These are phyloP conservation scores for Oryzias celebensis DNA, from an alignment of 2,113 vertebrate species.

Conservation along the genomic window DNA sequence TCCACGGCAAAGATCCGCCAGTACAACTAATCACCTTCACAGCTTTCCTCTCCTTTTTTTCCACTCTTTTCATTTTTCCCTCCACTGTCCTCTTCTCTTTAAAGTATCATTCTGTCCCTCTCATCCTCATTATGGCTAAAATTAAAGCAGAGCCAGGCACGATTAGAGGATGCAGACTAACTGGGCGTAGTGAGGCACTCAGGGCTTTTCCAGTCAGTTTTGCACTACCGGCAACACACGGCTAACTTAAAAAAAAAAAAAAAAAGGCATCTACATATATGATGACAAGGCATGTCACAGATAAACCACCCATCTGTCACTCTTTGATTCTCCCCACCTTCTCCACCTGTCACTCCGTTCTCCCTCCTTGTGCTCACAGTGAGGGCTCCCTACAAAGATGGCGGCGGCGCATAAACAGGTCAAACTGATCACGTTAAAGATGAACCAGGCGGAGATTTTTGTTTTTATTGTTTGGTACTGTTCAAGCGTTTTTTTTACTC, in stretches of 20 bases:
- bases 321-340: slow-evolving; percentile 5
- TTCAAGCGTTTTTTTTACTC: slow-evolving; percentile 53
- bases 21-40: slow-evolving; percentile 82
- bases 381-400: slow-evolving; percentile 60
- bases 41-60: slow-evolving; percentile 44
- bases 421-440: slow-evolving; percentile 62
- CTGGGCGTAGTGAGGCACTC: slow-evolving; percentile 39
- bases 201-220: not conserved
- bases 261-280: slow-evolving; percentile 48
- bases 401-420: slow-evolving; percentile 61
- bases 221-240: slow-evolving; percentile 11
- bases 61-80: slow-evolving; percentile 42
- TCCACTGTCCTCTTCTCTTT: slow-evolving; percentile 67
- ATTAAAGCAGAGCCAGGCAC: slow-evolving; percentile 74
- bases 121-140: slow-evolving; percentile 71
- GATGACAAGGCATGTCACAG: slow-evolving; percentile 52
- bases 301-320: slow-evolving; percentile 21
- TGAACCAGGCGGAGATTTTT: slow-evolving; percentile 15
- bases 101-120: slow-evolving; percentile 72
- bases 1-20: slow-evolving; percentile 79
- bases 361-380: slow-evolving; percentile 10
- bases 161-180: slow-evolving; percentile 67
- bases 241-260: slow-evolving; percentile 37
- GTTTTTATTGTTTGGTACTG: slow-evolving; percentile 3
- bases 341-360: slow-evolving; percentile 40